Percentiles rank a stretch among this genome's conserved stretches.
Conservation (phyloP, 37 sponge, comb jelly and placozoan genomes). For the Spongia lamella region DNA sequence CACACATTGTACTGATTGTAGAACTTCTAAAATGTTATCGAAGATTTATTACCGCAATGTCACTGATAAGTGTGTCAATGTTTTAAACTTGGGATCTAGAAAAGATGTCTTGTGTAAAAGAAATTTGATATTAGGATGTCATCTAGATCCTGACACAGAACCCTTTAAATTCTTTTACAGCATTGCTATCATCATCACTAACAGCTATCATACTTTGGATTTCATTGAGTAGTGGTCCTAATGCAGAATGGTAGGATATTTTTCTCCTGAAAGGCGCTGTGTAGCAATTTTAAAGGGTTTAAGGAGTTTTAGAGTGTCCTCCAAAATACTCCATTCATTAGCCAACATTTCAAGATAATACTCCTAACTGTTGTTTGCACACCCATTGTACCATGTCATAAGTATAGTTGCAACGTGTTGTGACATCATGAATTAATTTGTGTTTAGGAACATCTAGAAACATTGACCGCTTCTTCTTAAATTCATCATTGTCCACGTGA, state of each 20-base stretch:
- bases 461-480: not conserved
- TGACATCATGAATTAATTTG: no score
- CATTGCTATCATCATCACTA: not conserved
- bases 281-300: slow-evolving; percentile 27
- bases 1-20: no score
- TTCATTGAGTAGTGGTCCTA: slow-evolving; percentile 14
- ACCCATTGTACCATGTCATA: no score
- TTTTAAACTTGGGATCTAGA: slow-evolving; percentile 5
- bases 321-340: slow-evolving; percentile 12
- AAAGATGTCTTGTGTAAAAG: not conserved
- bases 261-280: slow-evolving; percentile 2
- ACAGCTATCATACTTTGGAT: not conserved
- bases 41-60: not conserved
- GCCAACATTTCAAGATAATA: slow-evolving; percentile 22
- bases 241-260: slow-evolving; percentile 11
- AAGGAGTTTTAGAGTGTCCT: not conserved
- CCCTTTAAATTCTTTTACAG: not conserved
- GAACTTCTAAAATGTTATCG: not conserved
- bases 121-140: not conserved
- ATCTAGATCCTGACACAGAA: no score
- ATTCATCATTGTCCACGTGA: not conserved
- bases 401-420: no score
- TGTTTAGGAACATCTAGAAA: no score
- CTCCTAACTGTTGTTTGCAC: no score
- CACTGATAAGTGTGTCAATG: not conserved